Conservation (phyloP, 2,888 invertebrate genomes). For the Caprella mutica region DNA sequence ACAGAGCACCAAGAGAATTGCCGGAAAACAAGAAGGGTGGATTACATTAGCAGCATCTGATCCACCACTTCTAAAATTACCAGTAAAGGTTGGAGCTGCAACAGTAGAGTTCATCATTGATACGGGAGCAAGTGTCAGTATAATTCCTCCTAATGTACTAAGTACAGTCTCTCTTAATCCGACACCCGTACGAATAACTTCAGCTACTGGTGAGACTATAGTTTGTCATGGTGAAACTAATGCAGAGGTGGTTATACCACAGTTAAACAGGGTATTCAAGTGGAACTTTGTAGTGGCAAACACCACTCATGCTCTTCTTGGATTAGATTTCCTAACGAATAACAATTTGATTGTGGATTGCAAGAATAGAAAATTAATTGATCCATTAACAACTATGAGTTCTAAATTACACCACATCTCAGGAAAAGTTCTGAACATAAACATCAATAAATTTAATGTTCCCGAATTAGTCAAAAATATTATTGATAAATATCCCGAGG, state of each 20-base stretch:
- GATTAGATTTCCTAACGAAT: neutral
- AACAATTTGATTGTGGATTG: neutral
- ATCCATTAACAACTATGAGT: no score
- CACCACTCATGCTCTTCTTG: neutral
- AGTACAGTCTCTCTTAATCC: neutral
- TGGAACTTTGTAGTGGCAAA: neutral
- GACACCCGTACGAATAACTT: neutral
- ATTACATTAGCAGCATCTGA: neutral
- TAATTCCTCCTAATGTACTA: no score
- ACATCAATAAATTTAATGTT: neutral
- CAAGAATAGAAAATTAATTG: no score
- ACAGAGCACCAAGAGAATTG: neutral
- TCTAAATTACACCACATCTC: no score
- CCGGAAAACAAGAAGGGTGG: neutral
- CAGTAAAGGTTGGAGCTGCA: neutral
- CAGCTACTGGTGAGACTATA: neutral
- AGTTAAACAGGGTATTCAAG: no score
- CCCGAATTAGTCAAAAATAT: neutral
- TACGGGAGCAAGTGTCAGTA: neutral
- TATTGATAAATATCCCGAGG: neutral
- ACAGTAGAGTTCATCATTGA: neutral
- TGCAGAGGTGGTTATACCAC: neutral
- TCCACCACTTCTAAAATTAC: neutral
- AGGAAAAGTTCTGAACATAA: no score
- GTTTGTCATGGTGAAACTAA: neutral